Evolutionary conservation across 2,113 vertebrate species (phyloP), one percentile per base, ranked within the genome.

Genomic region (Leucopsar rothschildi): DNA sequence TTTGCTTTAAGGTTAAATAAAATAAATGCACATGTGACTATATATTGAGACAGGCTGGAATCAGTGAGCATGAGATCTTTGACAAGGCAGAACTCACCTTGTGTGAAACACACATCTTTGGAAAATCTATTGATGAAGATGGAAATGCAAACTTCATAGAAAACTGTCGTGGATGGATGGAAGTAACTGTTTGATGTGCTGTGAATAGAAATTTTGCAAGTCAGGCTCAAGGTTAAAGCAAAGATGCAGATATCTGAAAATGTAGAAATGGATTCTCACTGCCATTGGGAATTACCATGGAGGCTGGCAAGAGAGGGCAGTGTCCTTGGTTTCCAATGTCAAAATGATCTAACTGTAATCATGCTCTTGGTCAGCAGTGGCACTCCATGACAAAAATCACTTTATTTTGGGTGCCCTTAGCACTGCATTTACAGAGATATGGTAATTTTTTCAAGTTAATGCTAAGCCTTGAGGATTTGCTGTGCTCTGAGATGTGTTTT

Each of bases 1-100:
- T 88, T 92, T 91, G 64, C 92, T 95, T 91, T 97, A 96, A 95
- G 83, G 69, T 91, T 94, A 94, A 89, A 79, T 64, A 53, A 93
- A 95, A 93, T 87, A 97, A 95, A 96, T 90, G 86, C 37, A 37
- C 75, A 21, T 66, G 71, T 47, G 65, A 59, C 55, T 71, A 29
- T 76, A 68, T 82, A 82, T 55, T 53, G 59, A 77, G 87, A 66
- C 60, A 80, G 72, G 82, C 20, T 86, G 64, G 82, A 81, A 77
- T 59, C 2, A 2, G 79, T 24, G 80, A 92, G 55, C 4, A 0
- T 28, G 86, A 83, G 80, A 71, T 88, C 75, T 94, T 52, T 93
- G 88, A 88, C 23, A 2, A 40, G 47, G 86, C 24, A 91, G 88
- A 90, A 55, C 42, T 86, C 53, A 29, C 89, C 80, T 75, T 1